Evolutionary conservation across 2,888 invertebrate species (phyloP), one percentile per base, ranked within the genome.

Genomic region (Euplagia quadripunctaria): DNA sequence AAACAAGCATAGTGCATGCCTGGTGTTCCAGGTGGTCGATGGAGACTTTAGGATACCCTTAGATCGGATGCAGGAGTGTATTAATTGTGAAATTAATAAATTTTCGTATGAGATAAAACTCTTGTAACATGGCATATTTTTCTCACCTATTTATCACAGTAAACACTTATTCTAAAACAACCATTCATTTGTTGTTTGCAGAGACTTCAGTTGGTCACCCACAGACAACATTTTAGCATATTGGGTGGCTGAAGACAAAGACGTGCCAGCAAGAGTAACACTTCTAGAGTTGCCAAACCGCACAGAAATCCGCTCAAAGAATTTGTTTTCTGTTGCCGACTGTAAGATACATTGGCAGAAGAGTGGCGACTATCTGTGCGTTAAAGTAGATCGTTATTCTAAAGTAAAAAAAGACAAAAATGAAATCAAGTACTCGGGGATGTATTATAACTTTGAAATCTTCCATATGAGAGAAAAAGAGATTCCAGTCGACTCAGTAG

Each of bases 301-400:
- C 75, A 97, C 97, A 69, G 99, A 99, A 95, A 97, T 97, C 64
- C 97, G 99, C 82, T 98, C 98, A 80, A 99, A 99, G 93, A 99
- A 99, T 93, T 96, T 99, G 74, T 99, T 99, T 96, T 99, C 98
- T 79, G 99, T 99, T 0, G 99, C 99, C 0, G 99, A 99, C 91
- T 99, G 99, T 91, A 99, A 99, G 88, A 98, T 99, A 91, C 99
- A 99, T 92, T 99, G 99, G 99, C 99, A 99, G 93, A 99, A 99
- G 93, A 98, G 98, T 43, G 99, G 99, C 0, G 99, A 99, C 91
- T 99, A 99, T 91, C 96, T 99, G 46, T 99, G 99, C 87, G 99
- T 99, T 0, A 99, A 99, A 96, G 96, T 96, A n/a, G 96, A 96
- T 82, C 96, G 97, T n/a, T 97, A 97, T 92, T 97, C 98, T 6